Percentiles rank a stretch among this genome's conserved stretches.
Evolutionary conservation across 2,113 vertebrate genomes (phyloP).

Genomic region (Progne subis): DNA sequence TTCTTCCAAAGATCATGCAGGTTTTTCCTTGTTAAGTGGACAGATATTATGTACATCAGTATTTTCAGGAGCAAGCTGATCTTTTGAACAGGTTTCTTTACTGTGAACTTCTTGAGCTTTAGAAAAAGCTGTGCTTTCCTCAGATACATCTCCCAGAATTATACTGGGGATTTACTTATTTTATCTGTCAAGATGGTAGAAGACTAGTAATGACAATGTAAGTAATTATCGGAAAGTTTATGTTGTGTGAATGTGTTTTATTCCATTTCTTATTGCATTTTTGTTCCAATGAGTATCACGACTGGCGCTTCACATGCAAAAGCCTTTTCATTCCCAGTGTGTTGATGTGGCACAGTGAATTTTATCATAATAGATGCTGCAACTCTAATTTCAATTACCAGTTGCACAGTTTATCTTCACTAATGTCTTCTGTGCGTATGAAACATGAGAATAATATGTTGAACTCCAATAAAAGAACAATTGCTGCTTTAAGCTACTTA

Average conservation of each 20-base stretch:
- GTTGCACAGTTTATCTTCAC: conserved; percentile 34
- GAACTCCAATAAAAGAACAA: background rate
- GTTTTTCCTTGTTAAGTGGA: background rate
- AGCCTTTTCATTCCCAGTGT: background rate
- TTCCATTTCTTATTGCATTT: conserved; percentile 16
- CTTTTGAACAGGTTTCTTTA: background rate
- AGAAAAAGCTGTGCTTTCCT: background rate
- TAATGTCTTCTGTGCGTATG: conserved; percentile 19
- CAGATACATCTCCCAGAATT: background rate
- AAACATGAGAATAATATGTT: conserved; percentile 8
- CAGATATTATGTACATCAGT: background rate
- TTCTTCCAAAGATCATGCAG: background rate
- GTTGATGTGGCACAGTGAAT: background rate
- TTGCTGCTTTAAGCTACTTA: background rate
- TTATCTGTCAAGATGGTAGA: background rate
- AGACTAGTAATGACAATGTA: background rate
- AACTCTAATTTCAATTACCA: conserved; percentile 46
- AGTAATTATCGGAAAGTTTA: background rate
- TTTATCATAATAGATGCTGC: background rate
- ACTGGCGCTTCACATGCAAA: background rate
- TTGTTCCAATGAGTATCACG: background rate
- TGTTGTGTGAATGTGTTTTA: conserved; percentile 12
- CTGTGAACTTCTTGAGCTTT: background rate
- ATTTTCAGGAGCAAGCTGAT: background rate
- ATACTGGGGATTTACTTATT: background rate